Base-by-base conservation (phyloP, 2,888 invertebrate species). In the Erebia ligea region DNA sequence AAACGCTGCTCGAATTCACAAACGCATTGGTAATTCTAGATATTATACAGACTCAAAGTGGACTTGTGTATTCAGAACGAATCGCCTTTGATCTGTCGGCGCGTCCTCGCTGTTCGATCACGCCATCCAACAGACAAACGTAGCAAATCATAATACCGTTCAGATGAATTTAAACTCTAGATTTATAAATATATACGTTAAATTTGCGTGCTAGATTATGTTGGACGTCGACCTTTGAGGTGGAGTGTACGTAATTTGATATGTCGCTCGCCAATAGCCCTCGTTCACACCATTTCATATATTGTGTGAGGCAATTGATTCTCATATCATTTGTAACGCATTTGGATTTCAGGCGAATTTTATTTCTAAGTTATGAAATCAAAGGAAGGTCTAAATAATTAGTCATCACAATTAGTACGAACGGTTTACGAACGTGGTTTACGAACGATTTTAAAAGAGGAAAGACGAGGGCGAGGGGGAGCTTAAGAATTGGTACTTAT, bases 11-110 rank as follows among this genome's bases (percentile, higher is more conserved):
- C 72, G 72, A 76, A 75, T 77, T 75, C 73, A 75, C 72, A 76
- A 76, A 76, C 75, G 71, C 76, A 78, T 79, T 79, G 76, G 75
- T 77, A 75, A 79, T 79, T 78, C 80, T 78, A 76, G 75, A 78
- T 78, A 74, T 77, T 78, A 74, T 77, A 75, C 76, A 74, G 77
- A 75, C 76, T 75, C 73, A 73, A 72, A 73, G 70, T 76, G 72
- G 75, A 80, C 76, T 85, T 86, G 80, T 80, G 80, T 82, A 87
- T 87, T 86, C 82, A 84, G 81, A 77, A 79, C 81, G 80, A 77
- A 79, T 78, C 80, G 82, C 75, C 76, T 78, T 79, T 81, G 81
- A 79, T 79, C 80, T 78, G 71, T 76, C 80, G 81, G 74, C 67
- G 79, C 82, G 80, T 81, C 80, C 82, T 81, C 82, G 77, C 78